phyloP scores from a whole-genome alignment of 2,888 invertebrate species.

The Habrosyne pyritoides region DNA sequence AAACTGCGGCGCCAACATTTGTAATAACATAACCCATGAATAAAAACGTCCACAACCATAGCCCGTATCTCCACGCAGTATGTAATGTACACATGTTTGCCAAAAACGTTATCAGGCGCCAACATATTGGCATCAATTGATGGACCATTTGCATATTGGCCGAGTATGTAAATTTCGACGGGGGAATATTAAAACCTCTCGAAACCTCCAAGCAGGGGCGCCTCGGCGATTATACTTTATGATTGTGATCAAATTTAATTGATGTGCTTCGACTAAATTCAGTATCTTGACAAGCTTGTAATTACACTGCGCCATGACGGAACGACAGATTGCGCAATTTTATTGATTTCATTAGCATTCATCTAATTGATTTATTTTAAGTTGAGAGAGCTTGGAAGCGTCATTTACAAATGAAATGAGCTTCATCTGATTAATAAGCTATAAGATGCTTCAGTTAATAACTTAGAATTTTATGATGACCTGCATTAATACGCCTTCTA shows the following conservation, averaged over 20 bases:
- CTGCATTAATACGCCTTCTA: too few species aligned
- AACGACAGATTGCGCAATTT: slow-evolving; percentile 12
- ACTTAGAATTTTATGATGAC: too few species aligned
- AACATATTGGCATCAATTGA: slow-evolving; percentile 13
- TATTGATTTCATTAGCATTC: slow-evolving; percentile 17
- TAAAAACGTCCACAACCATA: too few species aligned
- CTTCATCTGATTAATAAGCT: not conserved
- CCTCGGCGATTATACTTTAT: slow-evolving; percentile 19
- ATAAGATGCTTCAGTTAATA: not conserved
- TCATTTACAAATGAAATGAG: slow-evolving; percentile 1
- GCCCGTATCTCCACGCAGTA: not conserved
- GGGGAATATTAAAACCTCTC: slow-evolving; percentile 9
- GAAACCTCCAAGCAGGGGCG: not conserved
- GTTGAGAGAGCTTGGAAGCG: not conserved
- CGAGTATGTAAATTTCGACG: slow-evolving; percentile 12
- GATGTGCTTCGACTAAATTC: slow-evolving; percentile 23
- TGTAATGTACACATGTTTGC: not conserved
- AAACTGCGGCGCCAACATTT: too few species aligned
- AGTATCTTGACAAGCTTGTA: slow-evolving; percentile 24
- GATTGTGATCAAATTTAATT: slow-evolving; percentile 27
- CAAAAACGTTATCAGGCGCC: slow-evolving; percentile 6
- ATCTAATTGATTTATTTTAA: slow-evolving; percentile 16
- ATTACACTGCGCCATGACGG: slow-evolving; percentile 24
- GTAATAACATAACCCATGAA: too few species aligned
- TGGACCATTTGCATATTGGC: slow-evolving; percentile 15